Evolutionary conservation across 2,113 vertebrate species (phyloP), one percentile per base, ranked within the genome.

Genomic region (Platycercus adscitus): DNA sequence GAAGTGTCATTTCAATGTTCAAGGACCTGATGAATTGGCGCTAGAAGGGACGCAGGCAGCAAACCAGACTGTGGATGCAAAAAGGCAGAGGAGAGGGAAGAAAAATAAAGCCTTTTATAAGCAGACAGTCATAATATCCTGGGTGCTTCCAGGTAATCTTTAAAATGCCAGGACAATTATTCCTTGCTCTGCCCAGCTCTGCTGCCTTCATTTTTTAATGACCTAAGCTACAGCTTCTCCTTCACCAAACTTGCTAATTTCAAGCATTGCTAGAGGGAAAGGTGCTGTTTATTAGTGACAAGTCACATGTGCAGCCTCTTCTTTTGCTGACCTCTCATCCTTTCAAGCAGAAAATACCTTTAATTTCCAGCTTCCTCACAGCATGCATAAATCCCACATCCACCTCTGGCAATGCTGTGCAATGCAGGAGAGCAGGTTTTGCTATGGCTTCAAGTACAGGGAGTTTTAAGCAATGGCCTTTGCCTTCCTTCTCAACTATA

Each of bases 341-440:
- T 66, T 28, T 18, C 5, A 1, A 70, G 41, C 6, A 61, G 82
- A 35, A 33, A 55, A 55, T 4, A 19, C 13, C 12, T 63, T 46
- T 2, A 2, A 6, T 46, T 43, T n/a, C 63, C 69, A 44, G 9
- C 3, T 50, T n/a, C 29, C 39, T 69, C 33, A 2, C 43, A 11
- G 35, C 33, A 17, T 7, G 11, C 10, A 11, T 14, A n/a, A 61
- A 50, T 21, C 70, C 56, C 23, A 2, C 2, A 17, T 35, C 56
- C 29, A 10, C 1, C 3, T 16, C 50, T 25, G 26, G 39, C 17
- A 24, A 4, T 2, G 17, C 43, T n/a, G 6, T 3, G 19, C 37
- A 19, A 44, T 2, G 60, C 41, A 55, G 43, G 28, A 41, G 13
- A 5, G 4, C 7, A 5, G 55, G 7, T 39, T 46, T 46, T 2